A percentile compares a stretch with the other conserved stretches of the same genome.
Conservation (phyloP, 1,140 invertebrate species). For the Zaprionus ghesquierei region DNA sequence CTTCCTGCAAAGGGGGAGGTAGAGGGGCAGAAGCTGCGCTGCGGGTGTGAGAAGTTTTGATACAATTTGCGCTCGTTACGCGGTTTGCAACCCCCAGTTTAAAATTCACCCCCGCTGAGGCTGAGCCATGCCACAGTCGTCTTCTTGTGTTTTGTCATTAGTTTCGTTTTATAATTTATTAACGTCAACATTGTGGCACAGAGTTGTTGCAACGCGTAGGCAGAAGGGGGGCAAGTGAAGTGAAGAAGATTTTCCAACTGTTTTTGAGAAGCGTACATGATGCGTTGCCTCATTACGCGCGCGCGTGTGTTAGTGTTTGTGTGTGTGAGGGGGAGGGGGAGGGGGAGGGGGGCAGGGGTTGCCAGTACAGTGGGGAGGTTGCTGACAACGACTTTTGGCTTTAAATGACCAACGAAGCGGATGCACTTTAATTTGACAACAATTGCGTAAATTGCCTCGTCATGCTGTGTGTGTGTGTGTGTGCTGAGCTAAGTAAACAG, state of each 20-base stretch:
- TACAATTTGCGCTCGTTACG: slow-evolving; percentile 77
- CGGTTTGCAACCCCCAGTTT: slow-evolving; percentile 60
- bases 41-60: slow-evolving; percentile 6
- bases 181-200: slow-evolving; percentile 70
- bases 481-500: neutral
- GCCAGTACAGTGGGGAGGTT: slow-evolving; percentile 19
- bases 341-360: neutral
- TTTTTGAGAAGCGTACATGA: slow-evolving; percentile 80
- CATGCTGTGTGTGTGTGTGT: slow-evolving; percentile 43
- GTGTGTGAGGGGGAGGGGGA: neutral
- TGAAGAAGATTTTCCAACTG: slow-evolving; percentile 54
- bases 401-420: slow-evolving; percentile 81
- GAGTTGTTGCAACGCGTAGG: slow-evolving; percentile 11
- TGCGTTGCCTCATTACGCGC: slow-evolving; percentile 50
- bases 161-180: slow-evolving; percentile 82
- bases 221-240: slow-evolving; percentile 28
- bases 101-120: slow-evolving; percentile 37
- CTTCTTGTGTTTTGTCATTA: slow-evolving; percentile 77
- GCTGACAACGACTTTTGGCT: slow-evolving; percentile 51
- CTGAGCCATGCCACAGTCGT: too few species aligned
- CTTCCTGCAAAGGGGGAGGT: neutral
- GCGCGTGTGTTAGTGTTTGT: neutral
- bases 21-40: neutral
- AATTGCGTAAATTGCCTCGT: slow-evolving; percentile 81
- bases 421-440: slow-evolving; percentile 82